Evolutionary conservation across 2,888 invertebrate genomes (phyloP), one percentile per base, ranked within the genome.

Genomic region (Scaptodrosophila latifasciaeformis): DNA sequence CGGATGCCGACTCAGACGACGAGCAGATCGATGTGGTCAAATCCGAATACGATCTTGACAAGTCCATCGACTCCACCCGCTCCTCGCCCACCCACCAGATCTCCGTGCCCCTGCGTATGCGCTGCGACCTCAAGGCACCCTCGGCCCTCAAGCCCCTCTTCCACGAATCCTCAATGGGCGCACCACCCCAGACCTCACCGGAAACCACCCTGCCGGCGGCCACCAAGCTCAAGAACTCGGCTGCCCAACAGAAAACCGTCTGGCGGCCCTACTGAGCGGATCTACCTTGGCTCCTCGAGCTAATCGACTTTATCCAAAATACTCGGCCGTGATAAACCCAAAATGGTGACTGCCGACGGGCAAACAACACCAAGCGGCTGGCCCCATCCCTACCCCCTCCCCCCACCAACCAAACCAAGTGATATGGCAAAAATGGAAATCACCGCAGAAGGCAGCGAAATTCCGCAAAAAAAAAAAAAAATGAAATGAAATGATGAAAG

Each of bases 11-110:
- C 59, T 91, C 91, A 0, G 92, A 92, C 42, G 92, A 92, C 55
- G 92, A 92, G 76, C 90, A 91, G 52, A 92, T 92, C 70, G 92
- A 92, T 77, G 92, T 92, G 18, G 92, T 92, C 0, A 91, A 91
- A 72, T 92, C 92, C 0, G 92, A 92, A 1, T 93, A 82, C 3
- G 82, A 85, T 35, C 62, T 83, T 49, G 81, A 85, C 40, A 82
- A 82, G 50, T 81, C 84, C 34, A 67, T 79, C 24, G 84, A 84
- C n/a, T 82, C 84, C 0, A 77, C 69, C 4, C 82, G 82, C 48
- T 84, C 82, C 49, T 81, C 82, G 5, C 84, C 85, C 35, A 54
- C 63, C 7, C 91, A 82, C 88, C 91, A 7, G 89, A 90, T 15
- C 88, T 30, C 87, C 86, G 27, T 90, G 89, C 65, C 87, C 87